Base-by-base conservation (phyloP, 2,113 vertebrate species). In the Neotragus moschatus region DNA sequence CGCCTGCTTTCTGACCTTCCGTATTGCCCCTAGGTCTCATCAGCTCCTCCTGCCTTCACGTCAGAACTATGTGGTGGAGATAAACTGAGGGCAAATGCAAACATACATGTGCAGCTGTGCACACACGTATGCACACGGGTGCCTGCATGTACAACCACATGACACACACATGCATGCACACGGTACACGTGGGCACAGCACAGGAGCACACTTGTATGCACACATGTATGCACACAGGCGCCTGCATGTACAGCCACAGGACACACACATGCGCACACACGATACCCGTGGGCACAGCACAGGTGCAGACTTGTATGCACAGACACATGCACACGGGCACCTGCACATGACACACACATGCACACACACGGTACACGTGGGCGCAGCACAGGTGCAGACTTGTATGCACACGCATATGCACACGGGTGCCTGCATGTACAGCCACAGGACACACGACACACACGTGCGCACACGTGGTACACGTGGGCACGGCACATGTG, bases 81-180 rank as follows among this genome's bases (percentile, higher is more conserved):
- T 36, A 82, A 94, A 88, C 28, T 19, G 56, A 82, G 13, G 13
- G 23, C 17, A 75, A 45, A 63, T 3, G 28, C 33, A 63, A 3
- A 28, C 47, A 33, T 11, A n/a, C 3, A 45, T 33, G 21, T 43
- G 25, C 7, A 33, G 2, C 1, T 11, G 84, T 53, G n/a, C 49
- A 55, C 16, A 70, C 25, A 7, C 2, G 19, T 21, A 5, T 1
- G 19, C 23, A 75, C 14, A 17, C 2, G 3, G 43, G 7, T 7
- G 7, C 2, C 1, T 26, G 15, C 2, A 3, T 19, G 3, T 43
- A 7, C 21, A 25, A 21, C 13, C 60, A 61, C 28, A 15, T 30
- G 60, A 6, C 70, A 43, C 39, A 14, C 23, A 7, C 6, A 6
- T 4, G 23, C 1, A 1, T 0, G 0, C 1, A 1, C 43, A 28